A percentile compares a stretch with the other conserved stretches of the same genome.
Conservation (phyloP, 1,140 invertebrate species). For the Branchinecta lindahli region DNA sequence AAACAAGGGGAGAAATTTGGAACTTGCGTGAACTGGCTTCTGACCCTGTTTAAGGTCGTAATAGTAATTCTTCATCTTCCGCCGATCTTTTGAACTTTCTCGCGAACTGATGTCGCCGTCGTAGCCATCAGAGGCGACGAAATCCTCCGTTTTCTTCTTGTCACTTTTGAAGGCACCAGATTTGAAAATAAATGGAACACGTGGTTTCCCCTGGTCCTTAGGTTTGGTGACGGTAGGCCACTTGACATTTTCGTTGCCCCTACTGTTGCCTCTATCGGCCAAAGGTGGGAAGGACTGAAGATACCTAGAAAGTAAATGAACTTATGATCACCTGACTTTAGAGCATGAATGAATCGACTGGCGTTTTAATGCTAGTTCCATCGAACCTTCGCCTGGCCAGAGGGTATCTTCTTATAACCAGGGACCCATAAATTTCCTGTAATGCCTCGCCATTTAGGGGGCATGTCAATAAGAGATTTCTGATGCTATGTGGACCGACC, state of each 20-base stretch:
- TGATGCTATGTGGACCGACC: no score
- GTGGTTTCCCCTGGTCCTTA: not conserved
- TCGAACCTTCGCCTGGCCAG: no score
- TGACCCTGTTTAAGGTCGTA: not conserved
- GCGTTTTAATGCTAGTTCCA: no score
- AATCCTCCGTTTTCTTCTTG: not conserved
- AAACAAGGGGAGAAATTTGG: not conserved
- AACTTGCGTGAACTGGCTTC: not conserved
- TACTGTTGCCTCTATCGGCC: not conserved
- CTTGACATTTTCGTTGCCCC: not conserved
- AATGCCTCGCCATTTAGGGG: no score
- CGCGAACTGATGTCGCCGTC: not conserved
- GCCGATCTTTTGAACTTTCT: slow-evolving; percentile 1
- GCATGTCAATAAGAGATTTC: no score
- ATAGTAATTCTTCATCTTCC: not conserved
- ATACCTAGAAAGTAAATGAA: not conserved
- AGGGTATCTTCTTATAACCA: no score
- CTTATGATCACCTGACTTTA: no score
- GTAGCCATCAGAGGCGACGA: not conserved
- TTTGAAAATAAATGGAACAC: not conserved
- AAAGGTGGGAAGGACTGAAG: not conserved
- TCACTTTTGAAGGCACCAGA: not conserved
- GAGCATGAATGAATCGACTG: no score
- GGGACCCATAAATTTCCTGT: no score
- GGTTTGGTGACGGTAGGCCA: not conserved